Evolutionary conservation across 2,888 invertebrate genomes (phyloP).

Genomic region (Apamea epomidion): DNA sequence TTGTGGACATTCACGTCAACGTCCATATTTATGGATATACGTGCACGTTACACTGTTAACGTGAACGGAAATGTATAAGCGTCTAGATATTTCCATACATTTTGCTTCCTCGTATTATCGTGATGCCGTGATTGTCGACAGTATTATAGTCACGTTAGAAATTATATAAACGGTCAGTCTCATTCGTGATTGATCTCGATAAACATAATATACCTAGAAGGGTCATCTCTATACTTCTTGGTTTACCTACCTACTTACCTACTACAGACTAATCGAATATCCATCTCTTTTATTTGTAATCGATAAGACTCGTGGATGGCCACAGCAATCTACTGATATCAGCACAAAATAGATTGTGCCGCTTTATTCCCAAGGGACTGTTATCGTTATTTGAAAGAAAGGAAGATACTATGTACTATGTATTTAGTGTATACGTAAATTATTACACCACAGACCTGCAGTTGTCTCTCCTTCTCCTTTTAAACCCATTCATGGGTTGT

Average conservation of each 20-base stretch:
- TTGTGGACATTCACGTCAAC: too few relatives aligned
- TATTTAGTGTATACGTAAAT: neutral
- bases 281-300: slow-evolving; percentile 25
- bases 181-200: neutral
- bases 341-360: slow-evolving; percentile 22
- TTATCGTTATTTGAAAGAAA: neutral
- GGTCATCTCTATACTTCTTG: neutral
- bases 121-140: neutral
- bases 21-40: too few relatives aligned
- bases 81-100: neutral
- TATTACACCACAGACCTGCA: neutral
- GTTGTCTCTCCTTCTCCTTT: neutral
- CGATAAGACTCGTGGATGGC: slow-evolving; percentile 14
- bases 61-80: neutral
- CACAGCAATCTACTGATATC: slow-evolving; percentile 37
- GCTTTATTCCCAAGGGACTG: slow-evolving; percentile 16
- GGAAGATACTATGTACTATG: neutral
- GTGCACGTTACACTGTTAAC: too few relatives aligned
- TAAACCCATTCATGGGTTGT: neutral
- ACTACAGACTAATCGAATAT: neutral
- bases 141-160: neutral
- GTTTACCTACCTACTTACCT: neutral
- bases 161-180: neutral
- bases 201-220: neutral
- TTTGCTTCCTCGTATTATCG: neutral